These are phyloP conservation scores for Drosophila atroscutellata DNA, from an alignment of 2,888 invertebrate species.

Conservation along the genomic window DNA sequence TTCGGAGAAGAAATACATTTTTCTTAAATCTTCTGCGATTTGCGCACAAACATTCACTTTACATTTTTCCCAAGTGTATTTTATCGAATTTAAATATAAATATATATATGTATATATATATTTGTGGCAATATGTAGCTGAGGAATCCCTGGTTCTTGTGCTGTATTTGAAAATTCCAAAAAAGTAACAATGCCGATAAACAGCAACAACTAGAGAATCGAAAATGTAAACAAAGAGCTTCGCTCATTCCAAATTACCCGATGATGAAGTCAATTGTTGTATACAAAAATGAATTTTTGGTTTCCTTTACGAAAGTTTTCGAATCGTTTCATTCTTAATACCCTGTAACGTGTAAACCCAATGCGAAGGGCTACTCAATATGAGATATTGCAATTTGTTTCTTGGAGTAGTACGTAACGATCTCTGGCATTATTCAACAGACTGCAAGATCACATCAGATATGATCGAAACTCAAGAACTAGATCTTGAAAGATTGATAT, in stretches of 20 bases:
- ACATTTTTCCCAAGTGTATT: not conserved
- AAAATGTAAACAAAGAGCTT: constrained; percentile 80
- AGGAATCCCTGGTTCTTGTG: constrained; percentile 41
- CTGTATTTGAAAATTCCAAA: constrained; percentile 58
- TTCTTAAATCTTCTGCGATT: too few species aligned
- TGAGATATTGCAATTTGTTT: not conserved
- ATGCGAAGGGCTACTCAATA: not conserved
- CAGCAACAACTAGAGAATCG: constrained; percentile 27
- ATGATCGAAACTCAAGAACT: not conserved
- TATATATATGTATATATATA: not conserved
- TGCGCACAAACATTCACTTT: not conserved
- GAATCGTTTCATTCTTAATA: constrained; percentile 40
- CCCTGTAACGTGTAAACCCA: constrained; percentile 22
- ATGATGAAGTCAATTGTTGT: constrained; percentile 81
- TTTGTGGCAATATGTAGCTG: not conserved
- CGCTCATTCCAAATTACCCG: constrained; percentile 80
- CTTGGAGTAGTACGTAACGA: not conserved
- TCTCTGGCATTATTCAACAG: not conserved
- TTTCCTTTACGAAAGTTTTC: constrained; percentile 44
- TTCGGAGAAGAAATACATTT: not conserved
- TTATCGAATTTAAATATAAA: not conserved
- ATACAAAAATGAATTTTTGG: constrained; percentile 68
- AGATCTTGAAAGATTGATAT: not conserved
- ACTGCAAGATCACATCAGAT: not conserved
- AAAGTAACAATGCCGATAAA: constrained; percentile 52